Conservation (phyloP, 1,140 invertebrate genomes). For the Drosophila baimaii region DNA sequence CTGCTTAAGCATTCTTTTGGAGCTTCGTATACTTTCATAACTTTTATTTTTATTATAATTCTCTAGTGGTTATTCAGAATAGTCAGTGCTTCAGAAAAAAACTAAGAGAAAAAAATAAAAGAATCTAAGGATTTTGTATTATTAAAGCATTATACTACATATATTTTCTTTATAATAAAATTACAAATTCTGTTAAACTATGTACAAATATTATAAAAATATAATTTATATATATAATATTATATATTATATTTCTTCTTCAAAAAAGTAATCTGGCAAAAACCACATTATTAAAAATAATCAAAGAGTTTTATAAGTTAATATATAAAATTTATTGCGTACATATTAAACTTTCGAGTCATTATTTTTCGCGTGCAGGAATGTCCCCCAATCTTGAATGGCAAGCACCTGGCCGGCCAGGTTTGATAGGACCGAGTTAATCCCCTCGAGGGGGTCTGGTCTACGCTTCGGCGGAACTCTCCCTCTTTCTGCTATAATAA, state of each 20-base stretch:
- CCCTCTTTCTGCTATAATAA: not conserved
- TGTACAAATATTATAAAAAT: too few species aligned
- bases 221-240: too few species aligned
- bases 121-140: not conserved
- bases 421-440: slow-evolving; percentile 6
- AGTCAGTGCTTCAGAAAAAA: too few species aligned
- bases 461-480: slow-evolving; percentile 1
- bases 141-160: not conserved
- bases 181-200: too few species aligned
- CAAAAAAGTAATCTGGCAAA: not conserved
- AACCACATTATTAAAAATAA: not conserved
- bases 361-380: slow-evolving; percentile 12
- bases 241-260: too few species aligned
- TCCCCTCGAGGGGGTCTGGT: slow-evolving; percentile 27
- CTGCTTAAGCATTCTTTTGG: not conserved
- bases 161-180: not conserved
- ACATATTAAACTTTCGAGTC: not conserved
- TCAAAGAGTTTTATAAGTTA: not conserved
- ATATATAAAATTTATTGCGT: not conserved
- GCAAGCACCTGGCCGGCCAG: slow-evolving; percentile 1
- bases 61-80: not conserved
- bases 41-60: not conserved
- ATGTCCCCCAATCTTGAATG: slow-evolving; percentile 12
- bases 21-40: not conserved
- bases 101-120: not conserved